Evolutionary conservation across 2,113 vertebrate species (phyloP), one percentile per base, ranked within the genome.

Genomic region (Tragelaphus scriptus): DNA sequence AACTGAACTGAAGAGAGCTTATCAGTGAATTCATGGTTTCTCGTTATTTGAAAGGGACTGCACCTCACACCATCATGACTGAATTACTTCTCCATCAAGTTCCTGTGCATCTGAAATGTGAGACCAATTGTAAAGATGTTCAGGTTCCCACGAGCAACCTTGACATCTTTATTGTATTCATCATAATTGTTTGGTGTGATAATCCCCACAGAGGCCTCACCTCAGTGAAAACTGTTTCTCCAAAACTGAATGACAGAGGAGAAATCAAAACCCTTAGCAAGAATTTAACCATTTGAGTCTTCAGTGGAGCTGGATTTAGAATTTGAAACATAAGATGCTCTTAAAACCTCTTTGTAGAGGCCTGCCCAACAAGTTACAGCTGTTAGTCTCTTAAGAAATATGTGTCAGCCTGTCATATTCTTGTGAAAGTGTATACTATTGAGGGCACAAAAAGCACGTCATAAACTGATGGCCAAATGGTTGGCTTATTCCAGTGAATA

Each of bases 381-480:
- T 88, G n/a, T 85, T 85, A 40, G 25, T 82, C 95, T 94, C 80
- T 80, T 77, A 92, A 94, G 95, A 86, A 86, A 68, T 94, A 30
- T 15, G 17, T 95, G 89, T 97, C 95, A 94, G 79, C 82, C 85
- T 97, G 95, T 93, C 91, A 86, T 47, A 11, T 65, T 68, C 61
- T 82, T 32, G 68, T 53, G 49, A 97, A 85, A 63, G 49, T 26
- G 2, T 44, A 5, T 51, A 16, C 68, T 71, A 32, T 21, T 53
- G 36, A 87, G 58, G 61, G 30, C 32, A 63, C 94, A 95, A 75
- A 88, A 86, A 17, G 28, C 30, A 19, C 86, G 84, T 95, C 88
- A 97, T 40, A 94, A 97, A 32, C 7, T 88, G 77, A 91, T 30
- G 26, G 85, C 56, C 58, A 91, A 55, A 61, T 93, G 77, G 65